Conservation (phyloP, 2,797 vertebrate species). For the Danio albolineatus region DNA sequence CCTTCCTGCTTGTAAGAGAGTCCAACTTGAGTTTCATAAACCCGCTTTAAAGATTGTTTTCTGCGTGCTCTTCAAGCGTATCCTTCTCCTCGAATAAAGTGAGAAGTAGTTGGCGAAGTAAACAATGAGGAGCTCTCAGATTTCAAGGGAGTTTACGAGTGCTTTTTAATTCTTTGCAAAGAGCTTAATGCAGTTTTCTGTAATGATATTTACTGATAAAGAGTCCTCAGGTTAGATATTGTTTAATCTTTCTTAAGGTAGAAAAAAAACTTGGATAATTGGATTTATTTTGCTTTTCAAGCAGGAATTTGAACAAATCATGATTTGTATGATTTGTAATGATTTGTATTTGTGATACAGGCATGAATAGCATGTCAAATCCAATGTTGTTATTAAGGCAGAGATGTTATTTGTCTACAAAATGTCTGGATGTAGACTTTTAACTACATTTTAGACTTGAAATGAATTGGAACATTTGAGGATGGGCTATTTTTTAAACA, state of each 20-base stretch:
- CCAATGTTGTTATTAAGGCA: neutral
- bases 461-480: neutral
- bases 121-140: slow-evolving; percentile 64
- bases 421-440: neutral
- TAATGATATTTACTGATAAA: slow-evolving; percentile 56
- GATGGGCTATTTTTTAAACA: neutral
- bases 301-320: neutral
- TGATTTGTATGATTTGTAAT: too few relatives aligned
- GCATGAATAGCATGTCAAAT: neutral
- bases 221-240: neutral
- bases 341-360: neutral
- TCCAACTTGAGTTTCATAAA: slow-evolving; percentile 45
- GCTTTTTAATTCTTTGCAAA: slow-evolving; percentile 34
- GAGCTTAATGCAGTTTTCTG: slow-evolving; percentile 47
- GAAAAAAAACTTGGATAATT: neutral
- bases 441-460: neutral
- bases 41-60: slow-evolving; percentile 45
- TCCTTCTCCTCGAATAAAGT: slow-evolving; percentile 35
- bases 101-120: slow-evolving; percentile 21
- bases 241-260: neutral
- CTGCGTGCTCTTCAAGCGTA: slow-evolving; percentile 40
- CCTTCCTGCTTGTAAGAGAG: slow-evolving; percentile 36
- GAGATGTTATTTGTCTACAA: neutral
- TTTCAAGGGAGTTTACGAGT: slow-evolving; percentile 64
- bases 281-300: neutral